Conservation (phyloP, 2,888 invertebrate species). For the Caenorhabditis sinica region DNA sequence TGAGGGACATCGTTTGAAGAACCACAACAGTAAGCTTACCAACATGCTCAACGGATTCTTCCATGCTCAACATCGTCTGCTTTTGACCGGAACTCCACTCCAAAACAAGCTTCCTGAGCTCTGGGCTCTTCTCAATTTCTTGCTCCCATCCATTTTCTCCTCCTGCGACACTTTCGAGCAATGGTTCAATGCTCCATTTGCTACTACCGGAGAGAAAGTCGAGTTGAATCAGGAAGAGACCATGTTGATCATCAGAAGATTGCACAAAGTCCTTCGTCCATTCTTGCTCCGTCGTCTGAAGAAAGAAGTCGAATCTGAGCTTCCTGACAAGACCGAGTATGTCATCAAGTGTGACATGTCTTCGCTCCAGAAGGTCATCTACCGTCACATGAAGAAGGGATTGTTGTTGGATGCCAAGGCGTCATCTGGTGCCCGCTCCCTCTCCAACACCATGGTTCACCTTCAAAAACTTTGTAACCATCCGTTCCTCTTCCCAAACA, state of each 20-base stretch:
- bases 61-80: constrained; percentile 94
- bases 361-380: constrained; percentile 93
- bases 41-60: constrained; percentile 95
- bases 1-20: constrained; percentile 99
- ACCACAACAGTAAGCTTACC: constrained; percentile 99
- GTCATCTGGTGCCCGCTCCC: constrained; percentile 84
- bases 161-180: constrained; percentile 99
- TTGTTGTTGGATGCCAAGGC: constrained; percentile 79
- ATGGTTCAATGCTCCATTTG: constrained; percentile 99
- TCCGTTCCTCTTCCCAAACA: constrained; percentile 99
- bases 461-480: constrained; percentile 98
- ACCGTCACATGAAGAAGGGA: constrained; percentile 92
- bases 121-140: constrained; percentile 98
- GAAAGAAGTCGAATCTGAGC: constrained; percentile 97
- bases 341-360: constrained; percentile 99
- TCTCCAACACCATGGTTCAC: constrained; percentile 99
- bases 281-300: constrained; percentile 97
- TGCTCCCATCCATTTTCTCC: constrained; percentile 98
- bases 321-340: constrained; percentile 94
- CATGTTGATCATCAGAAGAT: constrained; percentile 98
- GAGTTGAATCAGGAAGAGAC: constrained; percentile 99
- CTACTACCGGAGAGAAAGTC: constrained; percentile 94
- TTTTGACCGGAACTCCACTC: constrained; percentile 88
- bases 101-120: constrained; percentile 90
- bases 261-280: constrained; percentile 97